These are phyloP conservation scores for Bombylius major DNA, from an alignment of 2,888 invertebrate genomes.

Conservation along the genomic window DNA sequence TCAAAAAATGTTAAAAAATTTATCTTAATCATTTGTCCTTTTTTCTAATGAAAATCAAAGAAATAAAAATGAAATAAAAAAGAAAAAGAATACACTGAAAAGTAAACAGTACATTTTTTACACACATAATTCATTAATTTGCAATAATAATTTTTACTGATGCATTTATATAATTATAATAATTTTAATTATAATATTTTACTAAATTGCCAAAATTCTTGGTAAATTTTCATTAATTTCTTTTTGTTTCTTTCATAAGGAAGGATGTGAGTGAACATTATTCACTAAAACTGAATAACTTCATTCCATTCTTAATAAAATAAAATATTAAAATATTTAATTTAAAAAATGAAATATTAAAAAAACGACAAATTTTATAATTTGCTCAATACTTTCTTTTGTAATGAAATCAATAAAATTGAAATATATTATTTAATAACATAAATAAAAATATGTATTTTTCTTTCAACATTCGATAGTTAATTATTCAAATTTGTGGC, in stretches of 20 bases:
- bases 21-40: conserved; percentile 24
- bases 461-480: neutral
- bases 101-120: neutral
- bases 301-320: no score
- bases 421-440: neutral
- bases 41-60: conserved; percentile 19
- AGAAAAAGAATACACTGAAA: neutral
- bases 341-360: no score
- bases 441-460: neutral
- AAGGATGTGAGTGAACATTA: no score
- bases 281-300: no score
- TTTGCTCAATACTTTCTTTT: neutral
- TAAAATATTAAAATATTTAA: no score
- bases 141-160: neutral
- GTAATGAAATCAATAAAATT: neutral
- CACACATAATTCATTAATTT: neutral
- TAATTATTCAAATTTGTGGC: neutral
- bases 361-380: neutral
- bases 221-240: neutral
- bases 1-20: conserved; percentile 1
- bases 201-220: neutral
- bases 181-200: no score
- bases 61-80: neutral
- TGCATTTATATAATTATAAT: neutral
- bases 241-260: no score